Conservation (phyloP, 2,113 vertebrate genomes). For the Sclerurus mexicanus region DNA sequence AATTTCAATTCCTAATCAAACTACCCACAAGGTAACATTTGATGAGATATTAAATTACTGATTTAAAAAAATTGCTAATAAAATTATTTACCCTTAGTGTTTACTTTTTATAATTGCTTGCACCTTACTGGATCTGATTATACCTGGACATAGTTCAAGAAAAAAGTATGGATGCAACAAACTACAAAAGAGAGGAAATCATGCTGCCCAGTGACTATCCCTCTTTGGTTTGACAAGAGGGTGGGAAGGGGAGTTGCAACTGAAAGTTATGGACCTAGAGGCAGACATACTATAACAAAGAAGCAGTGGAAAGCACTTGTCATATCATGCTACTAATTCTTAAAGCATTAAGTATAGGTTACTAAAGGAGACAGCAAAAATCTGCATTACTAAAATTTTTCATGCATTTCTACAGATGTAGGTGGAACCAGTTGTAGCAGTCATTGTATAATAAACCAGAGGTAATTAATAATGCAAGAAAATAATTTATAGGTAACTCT, state of each 20-base stretch:
- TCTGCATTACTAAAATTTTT: slow-evolving; percentile 60
- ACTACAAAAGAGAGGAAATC: not conserved
- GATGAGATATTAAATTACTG: not conserved
- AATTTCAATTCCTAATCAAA: not conserved
- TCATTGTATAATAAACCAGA: slow-evolving; percentile 34
- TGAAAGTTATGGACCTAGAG: slow-evolving; percentile 33
- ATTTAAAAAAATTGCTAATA: not conserved
- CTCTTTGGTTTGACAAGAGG: slow-evolving; percentile 3
- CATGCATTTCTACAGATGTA: slow-evolving; percentile 46
- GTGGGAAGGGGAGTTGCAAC: not conserved
- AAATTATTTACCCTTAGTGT: not conserved
- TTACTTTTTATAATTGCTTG: not conserved
- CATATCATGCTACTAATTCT: slow-evolving; percentile 58
- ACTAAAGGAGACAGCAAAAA: slow-evolving; percentile 56
- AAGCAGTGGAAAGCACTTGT: slow-evolving; percentile 46
- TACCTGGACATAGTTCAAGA: not conserved
- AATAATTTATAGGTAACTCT: slow-evolving; percentile 50
- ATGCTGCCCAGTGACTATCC: not conserved
- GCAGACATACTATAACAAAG: slow-evolving; percentile 33
- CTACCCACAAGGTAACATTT: not conserved
- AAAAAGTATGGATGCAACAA: not conserved
- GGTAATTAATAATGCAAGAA: slow-evolving; percentile 43
- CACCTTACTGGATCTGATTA: not conserved
- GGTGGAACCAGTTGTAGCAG: slow-evolving; percentile 38
- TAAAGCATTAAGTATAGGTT: slow-evolving; percentile 61